Evolutionary conservation across 2,888 invertebrate genomes (phyloP), one percentile per base, ranked within the genome.

Genomic region (Habrosyne pyritoides): DNA sequence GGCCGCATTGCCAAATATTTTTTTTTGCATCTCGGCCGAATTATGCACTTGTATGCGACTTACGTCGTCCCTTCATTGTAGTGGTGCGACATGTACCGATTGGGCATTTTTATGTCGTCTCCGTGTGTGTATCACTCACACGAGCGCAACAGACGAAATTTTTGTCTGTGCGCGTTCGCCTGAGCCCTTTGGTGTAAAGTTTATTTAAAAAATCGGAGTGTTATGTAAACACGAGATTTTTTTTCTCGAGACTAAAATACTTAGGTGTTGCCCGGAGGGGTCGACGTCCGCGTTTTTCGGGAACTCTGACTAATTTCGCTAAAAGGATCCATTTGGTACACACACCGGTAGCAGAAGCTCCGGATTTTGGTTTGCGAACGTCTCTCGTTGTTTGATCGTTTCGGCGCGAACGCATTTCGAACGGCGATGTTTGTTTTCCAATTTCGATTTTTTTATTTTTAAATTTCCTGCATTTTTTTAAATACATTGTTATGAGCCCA

Each of bases 1-100:
- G 91, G 90, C 92, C 91, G 91, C 89, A 91, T 92, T 92, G 92
- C 92, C 92, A 92, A 92, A 92, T 91, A 91, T 91, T 92, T 92
- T 92, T 86, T 92, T 92, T 92, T 92, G 92, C 91, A 92, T 92
- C 92, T 92, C 92, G 89, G 87, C 92, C 92, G 92, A 92, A 92
- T 90, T 92, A 91, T 92, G 92, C 92, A 92, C 91, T 91, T 91
- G 92, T 92, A 92, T 92, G 92, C 92, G 91, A 87, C 91, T 91
- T 92, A 89, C 91, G 91, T 90, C 87, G 84, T 87, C 90, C 90
- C 91, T 91, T 89, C 89, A 86, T 87, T 91, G 92, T 91, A 89
- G 89, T 90, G 84, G 92, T 91, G 91, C 89, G 91, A 87, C 91
- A 88, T 86, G 88, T 91, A 89, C 86, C 77, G 87, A 91, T 86